These are phyloP conservation scores for Geotria australis DNA, from an alignment of 2,797 vertebrate species.

Conservation along the genomic window DNA sequence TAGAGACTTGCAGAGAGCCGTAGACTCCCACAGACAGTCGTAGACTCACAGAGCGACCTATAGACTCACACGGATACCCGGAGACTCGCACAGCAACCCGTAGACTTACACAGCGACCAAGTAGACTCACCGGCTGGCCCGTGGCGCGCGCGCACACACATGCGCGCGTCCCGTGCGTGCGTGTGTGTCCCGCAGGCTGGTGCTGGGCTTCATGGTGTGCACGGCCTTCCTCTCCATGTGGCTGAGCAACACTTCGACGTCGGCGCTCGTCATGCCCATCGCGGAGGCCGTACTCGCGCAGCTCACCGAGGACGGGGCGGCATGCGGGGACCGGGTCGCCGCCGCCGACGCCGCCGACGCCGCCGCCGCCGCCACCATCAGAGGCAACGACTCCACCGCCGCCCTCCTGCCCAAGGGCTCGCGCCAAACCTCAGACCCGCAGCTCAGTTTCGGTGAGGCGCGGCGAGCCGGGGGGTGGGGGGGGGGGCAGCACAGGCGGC, in stretches of 20 bases:
- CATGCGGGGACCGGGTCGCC: too few species aligned
- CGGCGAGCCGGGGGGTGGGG: too few species aligned
- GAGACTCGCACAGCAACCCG: too few species aligned
- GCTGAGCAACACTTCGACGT: constrained; percentile 94
- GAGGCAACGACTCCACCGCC: constrained; percentile 3
- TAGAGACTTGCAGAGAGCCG: too few species aligned
- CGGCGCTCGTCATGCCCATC: constrained; percentile 97
- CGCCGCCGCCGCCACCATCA: constrained; percentile 3
- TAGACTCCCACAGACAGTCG: too few species aligned
- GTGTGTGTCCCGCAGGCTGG: constrained; percentile 23
- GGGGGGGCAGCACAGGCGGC: too few species aligned
- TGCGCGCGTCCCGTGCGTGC: background rate
- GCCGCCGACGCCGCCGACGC: constrained; percentile 21
- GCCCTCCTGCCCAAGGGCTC: constrained; percentile 9
- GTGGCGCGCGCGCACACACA: too few species aligned
- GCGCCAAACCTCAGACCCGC: constrained; percentile 4
- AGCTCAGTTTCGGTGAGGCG: too few species aligned
- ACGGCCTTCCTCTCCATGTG: constrained; percentile 84
- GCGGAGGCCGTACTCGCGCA: constrained; percentile 82
- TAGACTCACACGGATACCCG: background rate
- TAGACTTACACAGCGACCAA: too few species aligned
- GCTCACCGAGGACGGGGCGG: constrained; percentile 34
- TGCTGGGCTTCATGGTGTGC: constrained; percentile 93
- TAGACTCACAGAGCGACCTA: too few species aligned
- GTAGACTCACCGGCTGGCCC: too few species aligned